Evolutionary conservation across 1,140 invertebrate genomes (phyloP).

Genomic region (Artemia franciscana): DNA sequence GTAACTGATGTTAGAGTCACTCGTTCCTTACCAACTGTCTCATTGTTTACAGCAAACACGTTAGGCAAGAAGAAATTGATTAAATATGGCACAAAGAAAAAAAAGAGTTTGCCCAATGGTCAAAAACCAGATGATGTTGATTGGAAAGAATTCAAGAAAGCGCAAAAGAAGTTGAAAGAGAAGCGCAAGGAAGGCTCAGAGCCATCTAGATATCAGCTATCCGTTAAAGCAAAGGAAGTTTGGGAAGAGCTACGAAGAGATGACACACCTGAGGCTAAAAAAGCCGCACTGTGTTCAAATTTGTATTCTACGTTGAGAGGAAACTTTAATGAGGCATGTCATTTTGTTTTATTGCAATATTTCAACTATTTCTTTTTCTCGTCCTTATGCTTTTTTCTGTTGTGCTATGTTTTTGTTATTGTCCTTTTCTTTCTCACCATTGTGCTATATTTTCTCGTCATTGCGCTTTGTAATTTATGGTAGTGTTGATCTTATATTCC

Average conservation of each 20-base stretch:
- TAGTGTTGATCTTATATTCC: too few relatives aligned
- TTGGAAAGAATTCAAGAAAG: slow-evolving; percentile 38
- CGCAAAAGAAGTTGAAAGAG: slow-evolving; percentile 35
- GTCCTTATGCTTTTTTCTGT: too few relatives aligned
- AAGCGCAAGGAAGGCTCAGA: slow-evolving; percentile 29
- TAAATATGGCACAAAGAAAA: neutral
- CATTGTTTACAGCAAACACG: too few relatives aligned
- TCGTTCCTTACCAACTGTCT: too few relatives aligned
- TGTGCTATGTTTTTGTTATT: too few relatives aligned
- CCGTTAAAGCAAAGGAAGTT: slow-evolving; percentile 42
- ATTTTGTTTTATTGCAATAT: too few relatives aligned
- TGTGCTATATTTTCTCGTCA: too few relatives aligned
- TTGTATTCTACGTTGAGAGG: slow-evolving; percentile 43
- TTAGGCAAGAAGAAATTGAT: neutral
- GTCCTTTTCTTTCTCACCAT: too few relatives aligned
- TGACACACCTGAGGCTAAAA: slow-evolving; percentile 29
- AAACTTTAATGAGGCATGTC: slow-evolving; percentile 32
- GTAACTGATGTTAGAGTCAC: too few relatives aligned
- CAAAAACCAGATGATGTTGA: neutral
- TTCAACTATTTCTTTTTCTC: too few relatives aligned
- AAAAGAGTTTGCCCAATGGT: neutral
- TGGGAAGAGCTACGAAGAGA: slow-evolving; percentile 47
- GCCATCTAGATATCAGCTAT: slow-evolving; percentile 36
- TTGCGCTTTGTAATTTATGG: too few relatives aligned
- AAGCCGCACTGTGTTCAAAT: slow-evolving; percentile 37